These are phyloP conservation scores for Neostethus bicornis DNA, from an alignment of 2,797 vertebrate genomes.

Conservation along the genomic window DNA sequence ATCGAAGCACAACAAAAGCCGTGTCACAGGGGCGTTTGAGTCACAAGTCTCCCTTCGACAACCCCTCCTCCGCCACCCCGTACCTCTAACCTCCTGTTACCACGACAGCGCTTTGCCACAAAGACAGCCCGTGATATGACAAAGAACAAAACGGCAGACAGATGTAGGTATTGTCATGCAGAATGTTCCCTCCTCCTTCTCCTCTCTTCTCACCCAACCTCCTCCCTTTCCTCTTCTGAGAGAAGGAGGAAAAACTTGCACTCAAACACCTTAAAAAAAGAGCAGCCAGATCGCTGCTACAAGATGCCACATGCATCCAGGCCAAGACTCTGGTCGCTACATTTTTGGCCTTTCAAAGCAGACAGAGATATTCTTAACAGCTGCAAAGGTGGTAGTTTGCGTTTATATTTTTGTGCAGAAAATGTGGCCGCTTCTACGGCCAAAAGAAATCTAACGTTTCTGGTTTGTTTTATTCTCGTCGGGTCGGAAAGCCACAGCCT, in stretches of 20 bases:
- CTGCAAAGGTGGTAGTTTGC: slow-evolving; percentile 52
- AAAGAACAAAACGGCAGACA: slow-evolving; percentile 92
- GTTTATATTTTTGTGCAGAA: slow-evolving; percentile 46
- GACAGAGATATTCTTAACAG: slow-evolving; percentile 34
- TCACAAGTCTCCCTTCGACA: slow-evolving; percentile 91
- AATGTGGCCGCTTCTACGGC: slow-evolving; percentile 22
- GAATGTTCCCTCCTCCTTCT: slow-evolving; percentile 67
- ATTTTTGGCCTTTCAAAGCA: slow-evolving; percentile 20
- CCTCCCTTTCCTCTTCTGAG: slow-evolving; percentile 25
- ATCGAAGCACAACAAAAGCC: slow-evolving; percentile 96
- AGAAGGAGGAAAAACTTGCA: slow-evolving; percentile 29
- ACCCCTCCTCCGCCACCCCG: slow-evolving; percentile 75
- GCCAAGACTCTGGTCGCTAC: slow-evolving; percentile 35
- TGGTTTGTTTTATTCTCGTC: slow-evolving; percentile 47
- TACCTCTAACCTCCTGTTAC: slow-evolving; percentile 92
- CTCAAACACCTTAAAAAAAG: slow-evolving; percentile 52
- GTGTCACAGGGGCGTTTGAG: slow-evolving; percentile 94
- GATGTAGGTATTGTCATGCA: slow-evolving; percentile 99
- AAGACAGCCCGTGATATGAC: slow-evolving; percentile 88
- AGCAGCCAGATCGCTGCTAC: slow-evolving; percentile 30
- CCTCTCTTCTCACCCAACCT: slow-evolving; percentile 20
- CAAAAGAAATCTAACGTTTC: slow-evolving; percentile 31
- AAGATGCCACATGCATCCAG: slow-evolving; percentile 30
- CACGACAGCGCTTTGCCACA: slow-evolving; percentile 88
- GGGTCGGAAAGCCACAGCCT: slow-evolving; percentile 33